Conservation (phyloP, 2,888 invertebrate species). For the Parochlus steinenii region DNA sequence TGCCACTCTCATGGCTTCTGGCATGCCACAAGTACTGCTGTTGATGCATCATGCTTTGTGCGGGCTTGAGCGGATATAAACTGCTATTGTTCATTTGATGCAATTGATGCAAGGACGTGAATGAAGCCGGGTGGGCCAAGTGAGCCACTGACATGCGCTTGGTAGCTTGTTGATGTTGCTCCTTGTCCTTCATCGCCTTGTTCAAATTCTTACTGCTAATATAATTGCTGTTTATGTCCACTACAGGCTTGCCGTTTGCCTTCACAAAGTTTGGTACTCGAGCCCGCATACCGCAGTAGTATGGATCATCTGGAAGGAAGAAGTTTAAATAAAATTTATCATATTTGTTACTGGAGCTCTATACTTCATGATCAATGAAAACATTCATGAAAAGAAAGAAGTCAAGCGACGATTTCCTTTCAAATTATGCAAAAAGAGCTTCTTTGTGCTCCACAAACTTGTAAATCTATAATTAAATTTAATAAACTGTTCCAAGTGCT, state of each 20-base stretch:
- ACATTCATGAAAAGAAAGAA: no score
- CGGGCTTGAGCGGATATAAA: no score
- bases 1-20: constrained; percentile 80
- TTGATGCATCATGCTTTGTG: constrained; percentile 22
- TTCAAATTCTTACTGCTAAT: background rate
- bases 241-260: constrained; percentile 29
- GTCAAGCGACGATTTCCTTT: no score
- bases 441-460: no score
- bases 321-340: no score
- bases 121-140: constrained; percentile 15
- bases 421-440: no score
- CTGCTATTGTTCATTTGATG: no score
- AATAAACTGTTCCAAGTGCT: background rate
- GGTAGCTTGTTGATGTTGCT: background rate
- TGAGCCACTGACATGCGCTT: constrained; percentile 6
- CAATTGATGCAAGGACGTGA: constrained; percentile 19
- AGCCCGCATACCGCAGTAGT: constrained; percentile 83
- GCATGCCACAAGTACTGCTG: constrained; percentile 66
- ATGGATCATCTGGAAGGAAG: constrained; percentile 64
- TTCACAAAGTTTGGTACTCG: constrained; percentile 88
- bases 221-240: background rate
- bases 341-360: no score
- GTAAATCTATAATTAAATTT: no score
- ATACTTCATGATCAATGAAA: no score
- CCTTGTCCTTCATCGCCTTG: constrained; percentile 3